Evolutionary conservation across 2,797 vertebrate genomes (phyloP), one percentile per base, ranked within the genome.

Genomic region (Onychomys arenicola): DNA sequence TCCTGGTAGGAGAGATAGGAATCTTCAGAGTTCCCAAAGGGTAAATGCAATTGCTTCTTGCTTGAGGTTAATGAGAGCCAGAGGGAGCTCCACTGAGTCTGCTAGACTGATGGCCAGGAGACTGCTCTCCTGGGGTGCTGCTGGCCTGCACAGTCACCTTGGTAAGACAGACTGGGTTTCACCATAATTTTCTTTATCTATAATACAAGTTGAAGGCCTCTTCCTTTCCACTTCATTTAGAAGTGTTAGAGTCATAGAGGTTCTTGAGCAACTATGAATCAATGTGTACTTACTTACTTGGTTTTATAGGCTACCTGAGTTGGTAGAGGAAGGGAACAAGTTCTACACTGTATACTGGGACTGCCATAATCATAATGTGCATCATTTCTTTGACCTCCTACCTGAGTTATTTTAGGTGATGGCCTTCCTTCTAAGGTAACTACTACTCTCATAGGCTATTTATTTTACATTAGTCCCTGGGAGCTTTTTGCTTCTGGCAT

Each of bases 401-500:
- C 25, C 49, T 16, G 10, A 63, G 61, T 84, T 76, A 12, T 78
- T 43, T 14, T 55, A 21, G 1, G 12, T 0, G 3, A 40, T 43
- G 4, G 8, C 17, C 11, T 34, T 95, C 78, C 9, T 92, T 90
- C 69, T 49, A 10, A 40, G 77, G 78, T 82, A 83, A 80, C 65
- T 49, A 23, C 23, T 27, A 89, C n/a, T 84, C 40, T 90, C 81
- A 9, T 11, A 67, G 37, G 25, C 65, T 75, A 25, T 86, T 97
- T 88, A 37, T 94, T 96, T 57, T 37, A 34, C 40, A 2, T 86
- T 76, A 87, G 7, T 76, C 17, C 87, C 76, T 94, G 37, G 80
- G 29, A 61, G 94, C 61, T 82, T 94, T 97, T n/a, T 49, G 91
- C 97, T 81, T 88, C 75, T 95, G 85, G 91, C n/a, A 2, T 65